Conservation (phyloP, 2,888 invertebrate genomes). For the Leucophora obtusa region DNA sequence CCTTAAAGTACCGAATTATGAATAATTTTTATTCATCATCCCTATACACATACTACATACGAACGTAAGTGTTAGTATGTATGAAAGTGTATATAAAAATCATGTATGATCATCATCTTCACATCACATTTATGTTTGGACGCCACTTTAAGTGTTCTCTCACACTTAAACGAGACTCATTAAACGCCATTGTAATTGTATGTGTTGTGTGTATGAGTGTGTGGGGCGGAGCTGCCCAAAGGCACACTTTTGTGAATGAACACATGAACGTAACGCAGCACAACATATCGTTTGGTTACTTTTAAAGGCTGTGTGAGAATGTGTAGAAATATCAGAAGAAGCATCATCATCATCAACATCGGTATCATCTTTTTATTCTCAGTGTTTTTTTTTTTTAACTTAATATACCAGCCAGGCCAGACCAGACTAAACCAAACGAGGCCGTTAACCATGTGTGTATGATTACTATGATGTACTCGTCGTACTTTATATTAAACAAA, state of each 20-base stretch:
- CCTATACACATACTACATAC: not conserved
- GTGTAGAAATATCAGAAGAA: constrained; percentile 10
- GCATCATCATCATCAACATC: constrained; percentile 25
- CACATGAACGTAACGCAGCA: constrained; percentile 30
- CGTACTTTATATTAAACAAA: constrained; percentile 9
- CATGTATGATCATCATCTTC: constrained; percentile 22
- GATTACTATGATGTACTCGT: constrained; percentile 15
- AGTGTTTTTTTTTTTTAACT: not conserved
- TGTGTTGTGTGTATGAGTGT: constrained; percentile 56
- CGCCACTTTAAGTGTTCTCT: constrained; percentile 52
- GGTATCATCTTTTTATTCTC: constrained; percentile 11
- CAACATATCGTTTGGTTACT: not conserved
- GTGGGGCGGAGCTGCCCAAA: constrained; percentile 76
- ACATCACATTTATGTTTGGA: constrained; percentile 43
- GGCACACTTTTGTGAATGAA: constrained; percentile 77
- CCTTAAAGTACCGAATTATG: not conserved
- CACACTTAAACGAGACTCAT: constrained; percentile 59
- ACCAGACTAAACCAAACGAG: constrained; percentile 21
- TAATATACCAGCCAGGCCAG: constrained; percentile 17
- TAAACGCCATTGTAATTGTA: constrained; percentile 60
- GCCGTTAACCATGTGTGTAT: constrained; percentile 36
- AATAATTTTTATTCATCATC: not conserved
- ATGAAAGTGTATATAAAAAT: constrained; percentile 19
- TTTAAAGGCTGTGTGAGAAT: not conserved
- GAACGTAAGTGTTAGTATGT: not conserved